Evolutionary conservation across 2,888 invertebrate genomes (phyloP).

Genomic region (Eupithecia dodoneata): DNA sequence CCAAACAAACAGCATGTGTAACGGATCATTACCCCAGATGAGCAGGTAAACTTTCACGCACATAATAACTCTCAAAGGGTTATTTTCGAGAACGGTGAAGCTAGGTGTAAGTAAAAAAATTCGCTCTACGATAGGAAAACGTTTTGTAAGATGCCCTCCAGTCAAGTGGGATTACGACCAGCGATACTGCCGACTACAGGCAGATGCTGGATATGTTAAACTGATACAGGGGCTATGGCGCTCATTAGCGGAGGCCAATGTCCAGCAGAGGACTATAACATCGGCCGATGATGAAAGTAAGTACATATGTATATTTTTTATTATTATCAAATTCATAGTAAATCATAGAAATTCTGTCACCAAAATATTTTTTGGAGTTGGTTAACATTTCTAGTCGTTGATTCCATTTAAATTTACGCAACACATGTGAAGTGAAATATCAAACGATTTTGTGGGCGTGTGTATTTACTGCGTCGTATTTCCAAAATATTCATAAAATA

Average conservation of each 20-base stretch:
- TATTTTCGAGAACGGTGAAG: neutral
- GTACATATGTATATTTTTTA: neutral
- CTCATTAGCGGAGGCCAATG: too few relatives aligned
- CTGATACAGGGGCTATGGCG: too few relatives aligned
- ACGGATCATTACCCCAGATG: constrained; percentile 25
- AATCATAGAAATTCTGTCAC: neutral
- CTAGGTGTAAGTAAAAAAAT: neutral
- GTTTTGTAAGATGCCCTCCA: too few relatives aligned
- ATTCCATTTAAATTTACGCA: neutral
- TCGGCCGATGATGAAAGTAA: too few relatives aligned
- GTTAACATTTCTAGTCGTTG: neutral
- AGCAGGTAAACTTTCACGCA: neutral
- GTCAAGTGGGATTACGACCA: too few relatives aligned
- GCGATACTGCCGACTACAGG: too few relatives aligned
- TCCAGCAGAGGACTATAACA: too few relatives aligned
- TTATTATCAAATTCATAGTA: neutral
- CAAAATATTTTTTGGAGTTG: neutral
- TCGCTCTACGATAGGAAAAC: neutral
- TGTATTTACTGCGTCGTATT: constrained; percentile 5
- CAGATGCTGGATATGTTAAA: too few relatives aligned
- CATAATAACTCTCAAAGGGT: neutral
- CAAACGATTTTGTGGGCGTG: constrained; percentile 7
- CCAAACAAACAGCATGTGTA: constrained; percentile 45
- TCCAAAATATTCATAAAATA: constrained; percentile 13
- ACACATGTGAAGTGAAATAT: constrained; percentile 4